Evolutionary conservation across 2,797 vertebrate species (phyloP), one percentile per base, ranked within the genome.

Genomic region (Euthynnus affinis): DNA sequence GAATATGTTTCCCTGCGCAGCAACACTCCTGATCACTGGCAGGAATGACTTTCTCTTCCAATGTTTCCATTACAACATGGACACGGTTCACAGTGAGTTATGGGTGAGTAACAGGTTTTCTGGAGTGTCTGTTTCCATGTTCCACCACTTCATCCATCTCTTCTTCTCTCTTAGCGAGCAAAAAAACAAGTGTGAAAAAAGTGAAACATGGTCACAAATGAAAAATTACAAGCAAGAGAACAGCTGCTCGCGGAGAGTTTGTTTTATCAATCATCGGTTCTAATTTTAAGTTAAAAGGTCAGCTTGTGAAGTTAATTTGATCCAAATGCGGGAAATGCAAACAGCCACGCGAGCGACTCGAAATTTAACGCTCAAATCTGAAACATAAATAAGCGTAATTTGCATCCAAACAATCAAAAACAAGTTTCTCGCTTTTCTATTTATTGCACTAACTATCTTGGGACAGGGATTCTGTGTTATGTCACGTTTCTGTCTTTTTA

Each of bases 31-130:
- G 71, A 57, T 64, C 55, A 32, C 27, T 10, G 37, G 62, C 29
- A 52, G 40, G 44, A 53, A 22, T 65, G n/a, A n/a, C 82, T 6
- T 48, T 44, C 74, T 74, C 74, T 46, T 69, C 27, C 67, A 40
- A 68, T 49, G 69, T 78, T 84, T 84, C 82, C 78, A 78, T 81
- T 53, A 71, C 78, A 66, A 23, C 74, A 46, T 8, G 15, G 23
- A 78, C 71, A 32, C 5, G 15, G 20, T 27, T 76, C 74, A 37
- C 34, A 23, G 29, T 22, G 53, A 71, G 37, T 64, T 56, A 17
- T 27, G n/a, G 27, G 27, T 29, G 27, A 29, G 27, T 29, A 44
- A 46, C 12, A 2, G 2, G 27, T 32, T 20, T 56, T 40, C n/a
- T 37, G 18, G 2, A 34, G 23, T 0, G 40, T 20, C 27, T 2